Evolutionary conservation across 2,888 invertebrate genomes (phyloP).

Genomic region (Harpalus rufipes): DNA sequence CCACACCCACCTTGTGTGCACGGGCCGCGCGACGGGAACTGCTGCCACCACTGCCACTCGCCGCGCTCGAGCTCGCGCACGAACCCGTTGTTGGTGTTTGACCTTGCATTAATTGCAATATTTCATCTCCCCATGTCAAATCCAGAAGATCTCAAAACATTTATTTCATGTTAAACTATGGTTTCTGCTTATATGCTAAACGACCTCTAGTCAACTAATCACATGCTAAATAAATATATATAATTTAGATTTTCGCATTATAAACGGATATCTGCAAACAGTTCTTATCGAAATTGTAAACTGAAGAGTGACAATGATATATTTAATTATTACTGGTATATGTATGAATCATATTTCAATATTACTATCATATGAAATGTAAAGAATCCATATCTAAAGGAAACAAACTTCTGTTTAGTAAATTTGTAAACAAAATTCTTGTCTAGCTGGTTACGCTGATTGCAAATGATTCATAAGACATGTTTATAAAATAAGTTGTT

Average conservation of each 20-base stretch:
- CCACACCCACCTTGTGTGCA: slow-evolving; percentile 76
- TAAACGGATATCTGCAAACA: slow-evolving; percentile 1
- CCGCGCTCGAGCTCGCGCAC: slow-evolving; percentile 81
- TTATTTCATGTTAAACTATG: slow-evolving; percentile 21
- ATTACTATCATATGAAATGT: neutral
- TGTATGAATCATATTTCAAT: slow-evolving; percentile 25
- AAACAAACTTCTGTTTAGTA: slow-evolving; percentile 24
- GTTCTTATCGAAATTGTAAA: neutral
- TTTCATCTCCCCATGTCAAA: slow-evolving; percentile 39
- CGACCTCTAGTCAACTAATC: neutral
- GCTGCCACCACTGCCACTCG: slow-evolving; percentile 78
- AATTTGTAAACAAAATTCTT: slow-evolving; percentile 26
- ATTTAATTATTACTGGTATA: slow-evolving; percentile 3
- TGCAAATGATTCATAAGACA: slow-evolving; percentile 16
- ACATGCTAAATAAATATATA: neutral
- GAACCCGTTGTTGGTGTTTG: slow-evolving; percentile 80
- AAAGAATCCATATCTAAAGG: slow-evolving; percentile 9
- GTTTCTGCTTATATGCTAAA: slow-evolving; percentile 17
- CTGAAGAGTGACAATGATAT: neutral
- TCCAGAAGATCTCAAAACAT: slow-evolving; percentile 45
- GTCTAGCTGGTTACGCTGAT: neutral
- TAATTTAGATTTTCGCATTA: slow-evolving; percentile 1
- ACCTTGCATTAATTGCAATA: slow-evolving; percentile 67
- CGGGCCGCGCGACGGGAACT: slow-evolving; percentile 75
- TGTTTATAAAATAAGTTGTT: slow-evolving; percentile 27